Percentiles rank a stretch among this genome's conserved stretches.
Evolutionary conservation across 2,113 vertebrate species (phyloP).

Genomic region (Eretmochelys imbricata): DNA sequence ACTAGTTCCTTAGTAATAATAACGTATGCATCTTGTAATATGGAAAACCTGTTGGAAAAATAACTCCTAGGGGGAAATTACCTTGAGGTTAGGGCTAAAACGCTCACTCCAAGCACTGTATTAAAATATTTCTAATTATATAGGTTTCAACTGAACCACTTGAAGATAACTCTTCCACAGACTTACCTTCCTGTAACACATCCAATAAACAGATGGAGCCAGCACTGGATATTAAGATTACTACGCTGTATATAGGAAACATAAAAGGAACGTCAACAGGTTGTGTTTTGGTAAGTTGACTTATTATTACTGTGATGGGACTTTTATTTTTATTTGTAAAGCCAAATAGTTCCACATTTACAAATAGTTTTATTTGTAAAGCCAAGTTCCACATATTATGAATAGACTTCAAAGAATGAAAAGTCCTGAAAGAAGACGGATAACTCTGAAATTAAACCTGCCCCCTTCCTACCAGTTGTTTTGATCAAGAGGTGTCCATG

Average conservation of each 20-base stretch:
- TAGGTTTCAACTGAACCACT: constrained; percentile 65
- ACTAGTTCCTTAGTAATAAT: background rate
- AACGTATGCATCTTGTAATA: background rate
- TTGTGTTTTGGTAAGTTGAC: constrained; percentile 78
- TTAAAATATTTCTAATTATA: constrained; percentile 16
- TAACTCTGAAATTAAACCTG: background rate
- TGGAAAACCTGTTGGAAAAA: background rate
- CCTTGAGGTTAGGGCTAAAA: background rate
- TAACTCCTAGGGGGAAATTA: background rate
- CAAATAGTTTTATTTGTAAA: too few species aligned
- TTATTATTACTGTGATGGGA: background rate
- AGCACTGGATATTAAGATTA: constrained; percentile 74
- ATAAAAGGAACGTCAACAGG: constrained; percentile 75
- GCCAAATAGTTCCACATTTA: too few species aligned
- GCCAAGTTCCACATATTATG: background rate
- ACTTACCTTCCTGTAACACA: constrained; percentile 51
- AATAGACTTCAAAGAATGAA: background rate
- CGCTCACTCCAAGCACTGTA: background rate
- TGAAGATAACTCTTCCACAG: constrained; percentile 34
- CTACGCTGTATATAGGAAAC: constrained; percentile 78
- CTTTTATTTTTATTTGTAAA: too few species aligned
- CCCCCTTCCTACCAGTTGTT: background rate
- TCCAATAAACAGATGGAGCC: constrained; percentile 43
- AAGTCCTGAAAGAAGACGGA: background rate
- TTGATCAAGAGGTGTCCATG: background rate